Conservation (phyloP, 2,113 vertebrate genomes). For the Spea bombifrons region DNA sequence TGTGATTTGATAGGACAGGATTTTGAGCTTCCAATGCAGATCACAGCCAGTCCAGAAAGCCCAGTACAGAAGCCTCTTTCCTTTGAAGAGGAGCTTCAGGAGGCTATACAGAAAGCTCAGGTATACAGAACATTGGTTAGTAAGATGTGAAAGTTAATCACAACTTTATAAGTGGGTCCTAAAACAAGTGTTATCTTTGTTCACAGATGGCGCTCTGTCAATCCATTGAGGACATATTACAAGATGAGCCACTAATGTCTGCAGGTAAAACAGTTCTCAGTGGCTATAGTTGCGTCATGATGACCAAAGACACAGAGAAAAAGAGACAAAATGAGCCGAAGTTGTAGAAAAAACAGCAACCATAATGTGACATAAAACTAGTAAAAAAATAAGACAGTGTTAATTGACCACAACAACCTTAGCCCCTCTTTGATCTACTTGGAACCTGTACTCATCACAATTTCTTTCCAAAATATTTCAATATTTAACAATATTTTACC, state of each 20-base stretch:
- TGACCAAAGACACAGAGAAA: too few relatives aligned
- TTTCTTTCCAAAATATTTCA: too few relatives aligned
- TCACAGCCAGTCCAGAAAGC: constrained; percentile 74
- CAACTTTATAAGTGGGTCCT: not conserved
- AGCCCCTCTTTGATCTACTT: too few relatives aligned
- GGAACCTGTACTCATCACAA: too few relatives aligned
- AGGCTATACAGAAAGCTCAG: constrained; percentile 85
- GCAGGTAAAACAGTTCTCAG: constrained; percentile 58
- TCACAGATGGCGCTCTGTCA: constrained; percentile 77
- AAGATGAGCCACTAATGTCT: constrained; percentile 64
- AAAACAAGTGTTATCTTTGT: constrained; percentile 31
- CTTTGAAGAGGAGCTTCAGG: constrained; percentile 85
- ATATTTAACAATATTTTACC: too few relatives aligned
- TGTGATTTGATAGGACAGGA: constrained; percentile 73
- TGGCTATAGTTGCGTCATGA: too few relatives aligned
- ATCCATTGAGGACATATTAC: constrained; percentile 82
- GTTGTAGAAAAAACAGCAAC: too few relatives aligned
- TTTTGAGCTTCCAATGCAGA: constrained; percentile 78
- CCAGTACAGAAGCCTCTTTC: constrained; percentile 63
- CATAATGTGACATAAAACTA: too few relatives aligned
- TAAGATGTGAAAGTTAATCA: not conserved
- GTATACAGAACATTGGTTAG: constrained; percentile 50
- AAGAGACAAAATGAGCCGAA: too few relatives aligned
- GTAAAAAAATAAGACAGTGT: too few relatives aligned
- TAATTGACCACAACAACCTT: too few relatives aligned